Evolutionary conservation across 2,113 vertebrate species (phyloP).

Genomic region (Carettochelys insculpta): DNA sequence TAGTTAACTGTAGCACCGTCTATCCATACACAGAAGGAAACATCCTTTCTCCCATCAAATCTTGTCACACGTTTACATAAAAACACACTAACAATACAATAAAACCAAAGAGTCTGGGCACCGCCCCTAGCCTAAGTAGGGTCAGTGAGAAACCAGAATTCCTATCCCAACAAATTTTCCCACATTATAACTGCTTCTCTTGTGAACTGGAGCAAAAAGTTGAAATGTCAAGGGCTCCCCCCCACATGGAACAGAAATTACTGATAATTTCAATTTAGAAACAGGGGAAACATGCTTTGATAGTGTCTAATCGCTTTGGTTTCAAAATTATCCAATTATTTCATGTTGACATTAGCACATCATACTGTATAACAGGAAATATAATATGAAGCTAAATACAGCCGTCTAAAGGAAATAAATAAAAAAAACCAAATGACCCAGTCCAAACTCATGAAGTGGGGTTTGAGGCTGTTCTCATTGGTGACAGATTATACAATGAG

Average conservation of each 20-base stretch:
- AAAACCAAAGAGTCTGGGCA: background rate
- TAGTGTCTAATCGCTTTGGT: background rate
- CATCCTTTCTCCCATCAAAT: background rate
- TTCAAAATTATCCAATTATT: background rate
- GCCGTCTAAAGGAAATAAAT: conserved; percentile 43
- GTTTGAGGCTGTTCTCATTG: no score
- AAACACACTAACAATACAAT: background rate
- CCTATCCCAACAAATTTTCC: background rate
- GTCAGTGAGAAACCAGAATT: background rate
- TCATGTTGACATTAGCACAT: background rate
- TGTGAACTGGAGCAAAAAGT: background rate
- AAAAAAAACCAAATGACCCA: conserved; percentile 20
- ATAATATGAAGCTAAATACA: conserved; percentile 55
- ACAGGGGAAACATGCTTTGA: conserved; percentile 2
- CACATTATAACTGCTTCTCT: background rate
- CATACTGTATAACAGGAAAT: conserved; percentile 30
- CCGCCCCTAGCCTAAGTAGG: background rate
- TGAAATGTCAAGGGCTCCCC: background rate
- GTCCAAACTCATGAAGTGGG: no score
- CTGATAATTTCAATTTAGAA: background rate
- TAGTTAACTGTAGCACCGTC: background rate
- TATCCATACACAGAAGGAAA: background rate
- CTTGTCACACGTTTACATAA: background rate
- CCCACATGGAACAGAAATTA: background rate
- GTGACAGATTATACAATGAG: no score